phyloP scores from a whole-genome alignment of 2,888 invertebrate genomes.

The Cataglyphis cursor region DNA sequence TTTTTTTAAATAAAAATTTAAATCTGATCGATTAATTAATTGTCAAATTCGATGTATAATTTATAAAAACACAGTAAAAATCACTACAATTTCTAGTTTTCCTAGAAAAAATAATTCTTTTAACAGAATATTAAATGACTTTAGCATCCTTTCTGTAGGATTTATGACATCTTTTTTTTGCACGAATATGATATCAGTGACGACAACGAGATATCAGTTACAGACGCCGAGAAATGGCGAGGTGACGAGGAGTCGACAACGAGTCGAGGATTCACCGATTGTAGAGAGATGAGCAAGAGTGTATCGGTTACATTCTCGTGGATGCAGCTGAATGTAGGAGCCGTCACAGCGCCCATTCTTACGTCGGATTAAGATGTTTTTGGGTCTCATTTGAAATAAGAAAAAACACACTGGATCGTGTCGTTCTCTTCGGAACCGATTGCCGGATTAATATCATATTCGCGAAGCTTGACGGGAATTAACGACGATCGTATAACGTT shows the following conservation, averaged over 20 bases:
- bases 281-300: background rate
- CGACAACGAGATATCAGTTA: slow-evolving; percentile 63
- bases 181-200: slow-evolving; percentile 13
- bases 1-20: background rate
- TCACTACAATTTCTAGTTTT: background rate
- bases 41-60: background rate
- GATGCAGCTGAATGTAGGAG: slow-evolving; percentile 63
- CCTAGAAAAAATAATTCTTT: background rate
- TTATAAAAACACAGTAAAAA: no score
- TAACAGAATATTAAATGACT: slow-evolving; percentile 2
- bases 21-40: background rate
- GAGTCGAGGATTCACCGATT: slow-evolving; percentile 46
- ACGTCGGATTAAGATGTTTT: slow-evolving; percentile 79
- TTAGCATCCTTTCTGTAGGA: background rate
- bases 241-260: slow-evolving; percentile 64
- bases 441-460: slow-evolving; percentile 78
- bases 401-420: slow-evolving; percentile 49
- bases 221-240: slow-evolving; percentile 44
- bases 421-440: slow-evolving; percentile 72
- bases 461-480: slow-evolving; percentile 75
- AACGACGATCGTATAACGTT: slow-evolving; percentile 70
- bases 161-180: slow-evolving; percentile 43
- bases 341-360: slow-evolving; percentile 67
- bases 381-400: slow-evolving; percentile 59
- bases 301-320: slow-evolving; percentile 61